Evolutionary conservation across 2,113 vertebrate species (phyloP), one percentile per base, ranked within the genome.

Genomic region (Leucoraja erinaceus): DNA sequence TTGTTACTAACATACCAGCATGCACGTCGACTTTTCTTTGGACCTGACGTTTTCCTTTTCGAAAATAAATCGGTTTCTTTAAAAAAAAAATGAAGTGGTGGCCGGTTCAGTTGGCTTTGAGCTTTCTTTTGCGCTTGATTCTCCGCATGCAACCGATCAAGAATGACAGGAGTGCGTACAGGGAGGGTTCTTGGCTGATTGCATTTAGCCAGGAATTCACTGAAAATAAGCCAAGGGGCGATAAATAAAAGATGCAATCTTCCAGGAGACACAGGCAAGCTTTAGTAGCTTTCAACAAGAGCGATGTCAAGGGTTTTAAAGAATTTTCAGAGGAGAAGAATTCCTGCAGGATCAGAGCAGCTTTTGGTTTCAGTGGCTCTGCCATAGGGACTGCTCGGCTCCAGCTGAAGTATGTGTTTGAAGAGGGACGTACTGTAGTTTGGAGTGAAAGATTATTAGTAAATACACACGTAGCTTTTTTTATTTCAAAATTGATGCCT

Each of bases 161-260:
- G 97, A 97, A 97, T 98, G 98, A 98, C 98, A 98, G 97, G 96
- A 97, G 95, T 96, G 96, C 95, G 94, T 96, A 96, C 95, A 97
- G 97, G 97, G 97, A 98, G 97, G 97, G 97, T 96, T 97, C 96
- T 97, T 98, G 97, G 97, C 97, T 98, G 97, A 98, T 98, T 99
- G 97, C 97, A 96, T 98, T 98, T 95, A 96, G 96, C 96, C 95
- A 97, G 97, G 98, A 98, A 99, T 99, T 98, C 96, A 95, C 96
- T 97, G 97, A 98, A 98, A 98, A 97, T 97, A 97, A 98, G 97
- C 97, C 96, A 96, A 97, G 96, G 95, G 95, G 96, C 68, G 96
- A 98, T 98, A 98, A 98, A 99, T 98, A 98, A 99, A 98, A 98
- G 97, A 98, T 98, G 97, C 96, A 97, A 95, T 99, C 98, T 98